Conservation (phyloP, 2,113 vertebrate species). For the Dolichotis patagonum region DNA sequence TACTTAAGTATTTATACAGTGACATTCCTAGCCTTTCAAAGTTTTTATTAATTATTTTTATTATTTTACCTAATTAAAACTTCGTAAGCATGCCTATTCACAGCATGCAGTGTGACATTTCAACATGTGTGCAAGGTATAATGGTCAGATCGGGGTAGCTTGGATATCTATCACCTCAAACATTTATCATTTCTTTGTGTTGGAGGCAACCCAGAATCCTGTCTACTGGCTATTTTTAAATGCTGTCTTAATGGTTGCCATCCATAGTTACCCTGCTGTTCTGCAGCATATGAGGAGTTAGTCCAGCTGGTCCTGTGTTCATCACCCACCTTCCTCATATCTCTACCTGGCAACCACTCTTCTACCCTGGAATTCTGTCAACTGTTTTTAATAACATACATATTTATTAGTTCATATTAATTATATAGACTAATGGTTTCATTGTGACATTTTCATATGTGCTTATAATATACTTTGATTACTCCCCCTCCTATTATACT, state of each 20-base stretch:
- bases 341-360: background rate
- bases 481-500: background rate
- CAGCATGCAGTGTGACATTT: background rate
- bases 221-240: background rate
- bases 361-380: background rate
- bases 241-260: background rate
- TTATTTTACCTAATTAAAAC: background rate
- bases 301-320: background rate
- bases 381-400: background rate
- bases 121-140: background rate
- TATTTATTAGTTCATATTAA: background rate
- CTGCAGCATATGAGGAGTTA: background rate
- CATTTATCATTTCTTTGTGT: background rate
- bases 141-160: background rate
- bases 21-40: slow-evolving; percentile 8
- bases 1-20: background rate
- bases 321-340: background rate
- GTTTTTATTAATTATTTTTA: background rate
- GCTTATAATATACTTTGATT: background rate
- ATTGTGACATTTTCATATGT: background rate
- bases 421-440: background rate
- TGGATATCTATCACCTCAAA: background rate
- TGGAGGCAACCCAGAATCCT: background rate
- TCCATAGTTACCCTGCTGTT: background rate
- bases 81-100: background rate